These are phyloP conservation scores for Protodeltote pygarga DNA, from an alignment of 2,888 invertebrate genomes.

Conservation along the genomic window DNA sequence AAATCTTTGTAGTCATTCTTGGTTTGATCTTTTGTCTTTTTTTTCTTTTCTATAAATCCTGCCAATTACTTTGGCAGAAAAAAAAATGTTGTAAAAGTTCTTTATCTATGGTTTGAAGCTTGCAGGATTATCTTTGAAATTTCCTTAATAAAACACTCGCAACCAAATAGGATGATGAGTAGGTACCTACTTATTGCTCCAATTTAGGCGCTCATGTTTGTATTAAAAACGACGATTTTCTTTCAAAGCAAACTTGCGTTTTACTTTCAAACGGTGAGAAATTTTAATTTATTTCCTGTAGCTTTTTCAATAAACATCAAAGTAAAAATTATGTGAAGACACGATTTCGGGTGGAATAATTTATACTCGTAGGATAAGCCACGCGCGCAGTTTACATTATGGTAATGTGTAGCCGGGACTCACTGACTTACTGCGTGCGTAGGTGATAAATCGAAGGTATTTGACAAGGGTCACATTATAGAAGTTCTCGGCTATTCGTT, in stretches of 20 bases:
- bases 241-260: slow-evolving; percentile 1
- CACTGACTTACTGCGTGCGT: slow-evolving; percentile 28
- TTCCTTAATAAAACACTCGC: background rate
- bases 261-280: background rate
- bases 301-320: slow-evolving; percentile 32
- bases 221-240: slow-evolving; percentile 3
- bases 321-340: slow-evolving; percentile 52
- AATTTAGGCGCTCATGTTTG: slow-evolving; percentile 7
- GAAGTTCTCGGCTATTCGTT: slow-evolving; percentile 36
- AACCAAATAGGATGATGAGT: background rate
- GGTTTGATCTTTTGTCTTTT: too few relatives aligned
- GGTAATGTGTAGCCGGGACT: slow-evolving; percentile 31
- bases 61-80: too few relatives aligned
- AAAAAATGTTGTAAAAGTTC: too few relatives aligned
- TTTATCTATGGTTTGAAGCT: too few relatives aligned
- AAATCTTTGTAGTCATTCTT: too few relatives aligned
- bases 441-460: slow-evolving; percentile 55
- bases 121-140: background rate
- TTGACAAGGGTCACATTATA: slow-evolving; percentile 62
- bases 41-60: too few relatives aligned
- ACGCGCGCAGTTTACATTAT: slow-evolving; percentile 44
- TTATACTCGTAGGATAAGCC: slow-evolving; percentile 46
- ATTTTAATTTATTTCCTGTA: slow-evolving; percentile 11
- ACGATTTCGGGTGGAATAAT: slow-evolving; percentile 46
- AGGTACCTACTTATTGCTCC: background rate